Conservation (phyloP, 1,140 invertebrate genomes). For the Diorhabda elongata region DNA sequence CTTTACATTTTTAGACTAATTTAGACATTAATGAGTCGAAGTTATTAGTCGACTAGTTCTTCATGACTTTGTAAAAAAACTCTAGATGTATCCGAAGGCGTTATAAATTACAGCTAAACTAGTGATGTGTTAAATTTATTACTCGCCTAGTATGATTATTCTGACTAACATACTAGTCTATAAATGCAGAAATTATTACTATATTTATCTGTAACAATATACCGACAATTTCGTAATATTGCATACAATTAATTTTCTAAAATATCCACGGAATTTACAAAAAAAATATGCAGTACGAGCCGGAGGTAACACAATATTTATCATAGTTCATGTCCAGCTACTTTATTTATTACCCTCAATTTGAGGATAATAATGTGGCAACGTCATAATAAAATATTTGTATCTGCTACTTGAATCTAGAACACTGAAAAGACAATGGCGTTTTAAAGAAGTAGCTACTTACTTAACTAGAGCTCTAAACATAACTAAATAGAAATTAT, state of each 20-base stretch:
- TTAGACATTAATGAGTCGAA: no score
- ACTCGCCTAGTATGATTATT: no score
- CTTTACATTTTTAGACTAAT: no score
- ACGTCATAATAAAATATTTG: neutral
- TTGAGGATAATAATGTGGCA: slow-evolving; percentile 11
- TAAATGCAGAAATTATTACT: no score
- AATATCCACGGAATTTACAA: slow-evolving; percentile 4
- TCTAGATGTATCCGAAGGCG: no score
- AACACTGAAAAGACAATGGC: neutral
- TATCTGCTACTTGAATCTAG: neutral
- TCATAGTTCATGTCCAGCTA: neutral
- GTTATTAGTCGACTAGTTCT: no score
- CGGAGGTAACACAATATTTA: slow-evolving; percentile 13
- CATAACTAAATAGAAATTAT: neutral
- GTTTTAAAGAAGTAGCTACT: neutral
- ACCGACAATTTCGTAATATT: slow-evolving; percentile 8
- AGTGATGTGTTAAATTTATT: no score
- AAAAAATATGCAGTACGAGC: neutral
- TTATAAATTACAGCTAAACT: no score
- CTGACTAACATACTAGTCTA: no score
- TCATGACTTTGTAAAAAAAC: no score
- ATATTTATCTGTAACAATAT: neutral
- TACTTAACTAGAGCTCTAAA: neutral
- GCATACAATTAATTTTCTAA: slow-evolving; percentile 13
- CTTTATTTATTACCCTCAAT: slow-evolving; percentile 11